Percentiles rank a stretch among this genome's conserved stretches.
Evolutionary conservation across 2,888 invertebrate species (phyloP).

Genomic region (Heliconius aoede): DNA sequence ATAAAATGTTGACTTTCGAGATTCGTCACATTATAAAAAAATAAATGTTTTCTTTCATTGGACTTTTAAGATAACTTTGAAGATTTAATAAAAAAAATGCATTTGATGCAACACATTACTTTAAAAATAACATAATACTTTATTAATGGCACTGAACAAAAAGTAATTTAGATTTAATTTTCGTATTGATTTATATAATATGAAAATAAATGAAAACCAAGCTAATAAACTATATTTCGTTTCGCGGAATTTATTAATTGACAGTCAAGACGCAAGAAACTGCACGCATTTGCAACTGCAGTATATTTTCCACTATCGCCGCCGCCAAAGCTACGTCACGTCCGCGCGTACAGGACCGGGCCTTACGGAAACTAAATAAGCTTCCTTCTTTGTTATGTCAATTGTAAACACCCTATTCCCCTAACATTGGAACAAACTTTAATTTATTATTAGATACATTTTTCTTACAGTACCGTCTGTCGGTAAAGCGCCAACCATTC

Average conservation of each 20-base stretch:
- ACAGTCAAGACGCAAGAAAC: slow-evolving; percentile 69
- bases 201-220: slow-evolving; percentile 52
- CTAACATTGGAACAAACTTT: slow-evolving; percentile 11
- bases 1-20: slow-evolving; percentile 59
- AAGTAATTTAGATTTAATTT: slow-evolving; percentile 65
- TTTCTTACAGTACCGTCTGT: slow-evolving; percentile 17
- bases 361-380: slow-evolving; percentile 7
- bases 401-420: slow-evolving; percentile 23
- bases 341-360: slow-evolving; percentile 20
- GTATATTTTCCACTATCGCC: slow-evolving; percentile 22
- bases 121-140: slow-evolving; percentile 80
- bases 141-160: slow-evolving; percentile 79
- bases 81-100: slow-evolving; percentile 69
- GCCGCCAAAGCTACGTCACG: slow-evolving; percentile 16
- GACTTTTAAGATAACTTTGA: slow-evolving; percentile 58
- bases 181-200: slow-evolving; percentile 60
- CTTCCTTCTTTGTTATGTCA: slow-evolving; percentile 20
- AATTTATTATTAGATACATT: slow-evolving; percentile 21
- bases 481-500: slow-evolving; percentile 41
- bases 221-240: slow-evolving; percentile 40
- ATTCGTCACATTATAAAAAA: slow-evolving; percentile 71
- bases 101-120: slow-evolving; percentile 81
- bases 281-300: slow-evolving; percentile 51
- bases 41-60: slow-evolving; percentile 56
- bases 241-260: slow-evolving; percentile 62